Conservation (phyloP, 2,113 vertebrate genomes). For the Sardina pilchardus region DNA sequence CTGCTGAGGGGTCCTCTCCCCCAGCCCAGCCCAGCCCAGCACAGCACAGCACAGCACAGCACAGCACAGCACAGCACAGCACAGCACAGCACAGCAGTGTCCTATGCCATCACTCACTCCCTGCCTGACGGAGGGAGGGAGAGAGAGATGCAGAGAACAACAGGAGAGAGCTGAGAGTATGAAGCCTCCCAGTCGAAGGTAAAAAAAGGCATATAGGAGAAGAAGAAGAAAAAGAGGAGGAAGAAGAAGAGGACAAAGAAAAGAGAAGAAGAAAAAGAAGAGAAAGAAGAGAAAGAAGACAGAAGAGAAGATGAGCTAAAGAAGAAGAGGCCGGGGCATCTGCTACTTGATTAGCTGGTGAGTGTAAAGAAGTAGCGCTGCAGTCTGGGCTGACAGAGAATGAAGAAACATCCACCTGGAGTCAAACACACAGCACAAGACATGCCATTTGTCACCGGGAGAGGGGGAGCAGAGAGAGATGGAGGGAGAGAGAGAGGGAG, state of each 20-base stretch:
- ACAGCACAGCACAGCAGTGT: slow-evolving; percentile 15
- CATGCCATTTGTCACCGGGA: slow-evolving; percentile 55
- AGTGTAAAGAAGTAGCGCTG: slow-evolving; percentile 52
- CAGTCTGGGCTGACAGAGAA: slow-evolving; percentile 56
- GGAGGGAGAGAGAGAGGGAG: slow-evolving; percentile 19
- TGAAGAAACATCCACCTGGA: slow-evolving; percentile 61
- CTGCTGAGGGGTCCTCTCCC: not conserved
- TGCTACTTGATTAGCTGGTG: slow-evolving; percentile 58
- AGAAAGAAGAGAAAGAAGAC: too few relatives aligned
- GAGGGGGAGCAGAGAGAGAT: slow-evolving; percentile 21
- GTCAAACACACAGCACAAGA: slow-evolving; percentile 53
- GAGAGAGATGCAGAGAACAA: not conserved
- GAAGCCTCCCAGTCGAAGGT: not conserved
- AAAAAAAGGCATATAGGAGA: not conserved
- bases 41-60: slow-evolving; percentile 21
- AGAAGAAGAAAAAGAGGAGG: not conserved
- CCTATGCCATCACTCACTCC: slow-evolving; percentile 46
- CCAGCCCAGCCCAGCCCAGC: slow-evolving; percentile 11
- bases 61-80: slow-evolving; percentile 20
- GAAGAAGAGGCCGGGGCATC: slow-evolving; percentile 40
- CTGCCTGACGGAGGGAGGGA: slow-evolving; percentile 41
- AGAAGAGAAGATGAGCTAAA: not conserved
- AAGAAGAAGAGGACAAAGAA: too few relatives aligned
- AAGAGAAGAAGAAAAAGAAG: not conserved
- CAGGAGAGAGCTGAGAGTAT: not conserved